phyloP scores from a whole-genome alignment of 2,888 invertebrate species.

The Papilio demoleus region DNA sequence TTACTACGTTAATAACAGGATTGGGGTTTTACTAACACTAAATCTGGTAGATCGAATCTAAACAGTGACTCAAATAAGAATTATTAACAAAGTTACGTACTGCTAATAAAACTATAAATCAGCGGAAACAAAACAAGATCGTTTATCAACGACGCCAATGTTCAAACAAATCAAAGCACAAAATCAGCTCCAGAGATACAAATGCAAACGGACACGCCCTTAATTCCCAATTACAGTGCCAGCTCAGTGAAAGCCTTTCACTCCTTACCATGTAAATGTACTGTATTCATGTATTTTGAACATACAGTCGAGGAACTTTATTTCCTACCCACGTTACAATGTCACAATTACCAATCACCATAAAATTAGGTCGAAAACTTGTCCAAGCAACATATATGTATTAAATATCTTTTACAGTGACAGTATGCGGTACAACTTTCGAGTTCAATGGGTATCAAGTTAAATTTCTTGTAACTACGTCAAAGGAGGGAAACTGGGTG shows the following conservation, averaged over 20 bases:
- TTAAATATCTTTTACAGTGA: neutral
- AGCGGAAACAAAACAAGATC: neutral
- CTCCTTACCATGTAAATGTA: constrained; percentile 44
- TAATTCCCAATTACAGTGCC: constrained; percentile 36
- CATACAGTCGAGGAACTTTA: neutral
- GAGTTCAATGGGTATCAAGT: neutral
- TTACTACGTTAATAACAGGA: too few relatives aligned
- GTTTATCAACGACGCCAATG: constrained; percentile 18
- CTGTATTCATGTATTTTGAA: constrained; percentile 40
- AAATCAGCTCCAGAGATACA: constrained; percentile 17
- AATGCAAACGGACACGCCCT: constrained; percentile 34
- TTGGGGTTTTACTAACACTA: too few relatives aligned
- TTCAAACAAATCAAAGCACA: constrained; percentile 29
- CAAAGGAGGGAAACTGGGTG: constrained; percentile 5
- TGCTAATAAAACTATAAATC: neutral
- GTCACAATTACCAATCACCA: neutral
- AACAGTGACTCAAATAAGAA: neutral
- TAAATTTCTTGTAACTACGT: neutral
- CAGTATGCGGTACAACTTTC: neutral
- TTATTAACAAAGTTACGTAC: neutral
- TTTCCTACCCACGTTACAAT: neutral
- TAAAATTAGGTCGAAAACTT: neutral
- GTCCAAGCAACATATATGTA: neutral
- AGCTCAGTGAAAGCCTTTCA: constrained; percentile 42
- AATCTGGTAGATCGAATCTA: too few relatives aligned